phyloP scores from a whole-genome alignment of 2,797 vertebrate species.

The Luscinia luscinia region DNA sequence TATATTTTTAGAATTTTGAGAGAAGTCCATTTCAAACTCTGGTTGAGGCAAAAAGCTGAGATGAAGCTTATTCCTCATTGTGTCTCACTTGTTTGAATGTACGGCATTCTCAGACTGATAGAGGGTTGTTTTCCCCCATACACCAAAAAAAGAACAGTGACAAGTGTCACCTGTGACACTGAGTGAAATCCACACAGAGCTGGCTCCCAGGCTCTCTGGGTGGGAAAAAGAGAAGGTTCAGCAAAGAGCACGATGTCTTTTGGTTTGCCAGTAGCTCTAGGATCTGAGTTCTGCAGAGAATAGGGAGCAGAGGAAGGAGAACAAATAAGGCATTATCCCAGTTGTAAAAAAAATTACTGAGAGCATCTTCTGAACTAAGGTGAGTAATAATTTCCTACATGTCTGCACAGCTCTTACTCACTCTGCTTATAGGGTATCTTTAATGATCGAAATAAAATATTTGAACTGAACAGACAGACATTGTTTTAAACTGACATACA shows the following conservation, averaged over 20 bases:
- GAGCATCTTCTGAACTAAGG: not conserved
- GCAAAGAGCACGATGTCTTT: accelerated
- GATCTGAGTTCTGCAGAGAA: not conserved
- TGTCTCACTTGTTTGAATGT: not conserved
- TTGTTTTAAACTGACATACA: not conserved
- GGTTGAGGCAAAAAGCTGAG: not conserved
- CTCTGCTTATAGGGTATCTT: not conserved
- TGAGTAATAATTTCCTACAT: not conserved
- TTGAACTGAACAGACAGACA: not conserved
- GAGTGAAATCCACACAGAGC: not conserved
- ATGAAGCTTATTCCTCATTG: not conserved
- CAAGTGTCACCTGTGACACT: not conserved
- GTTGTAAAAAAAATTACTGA: not conserved
- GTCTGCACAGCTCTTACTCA: not conserved
- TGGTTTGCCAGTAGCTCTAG: not conserved
- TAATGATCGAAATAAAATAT: not conserved
- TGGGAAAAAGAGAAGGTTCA: not conserved
- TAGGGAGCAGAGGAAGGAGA: not conserved
- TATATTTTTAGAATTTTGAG: not conserved
- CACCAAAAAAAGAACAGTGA: not conserved
- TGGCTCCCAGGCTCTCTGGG: not conserved
- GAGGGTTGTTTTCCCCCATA: not conserved
- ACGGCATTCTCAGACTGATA: not conserved
- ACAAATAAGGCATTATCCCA: not conserved
- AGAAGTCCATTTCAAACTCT: not conserved